Evolutionary conservation across 1,140 invertebrate genomes (phyloP).

Genomic region (Schlechtendalia chinensis): DNA sequence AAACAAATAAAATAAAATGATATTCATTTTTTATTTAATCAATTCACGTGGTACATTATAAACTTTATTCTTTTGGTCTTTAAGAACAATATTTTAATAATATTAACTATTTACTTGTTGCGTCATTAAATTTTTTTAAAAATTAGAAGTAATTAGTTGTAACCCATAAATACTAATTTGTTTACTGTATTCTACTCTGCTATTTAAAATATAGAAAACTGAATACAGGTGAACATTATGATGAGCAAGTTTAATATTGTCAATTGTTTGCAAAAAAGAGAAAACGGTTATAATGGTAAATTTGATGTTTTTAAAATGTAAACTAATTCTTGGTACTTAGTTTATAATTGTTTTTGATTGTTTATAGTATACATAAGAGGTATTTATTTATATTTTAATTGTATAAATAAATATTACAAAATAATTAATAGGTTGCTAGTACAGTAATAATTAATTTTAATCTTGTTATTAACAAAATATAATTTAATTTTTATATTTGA

Average conservation of each 20-base stretch:
- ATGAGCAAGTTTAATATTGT: neutral
- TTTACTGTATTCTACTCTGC: too few relatives aligned
- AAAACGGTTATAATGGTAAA: conserved; percentile 6
- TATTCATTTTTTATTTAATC: neutral
- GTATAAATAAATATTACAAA: too few relatives aligned
- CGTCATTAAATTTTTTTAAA: neutral
- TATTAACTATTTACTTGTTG: neutral
- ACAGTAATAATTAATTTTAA: too few relatives aligned
- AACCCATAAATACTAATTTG: neutral
- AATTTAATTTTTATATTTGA: neutral
- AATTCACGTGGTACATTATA: neutral
- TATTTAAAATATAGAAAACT: too few relatives aligned
- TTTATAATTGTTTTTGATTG: too few relatives aligned
- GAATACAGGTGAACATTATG: neutral
- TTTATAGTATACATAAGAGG: too few relatives aligned
- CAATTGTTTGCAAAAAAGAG: neutral
- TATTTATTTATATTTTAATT: too few relatives aligned
- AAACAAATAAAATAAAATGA: too few relatives aligned
- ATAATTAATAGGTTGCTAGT: too few relatives aligned
- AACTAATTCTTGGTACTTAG: too few relatives aligned
- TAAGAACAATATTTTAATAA: neutral
- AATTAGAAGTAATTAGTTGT: neutral
- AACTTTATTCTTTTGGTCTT: neutral
- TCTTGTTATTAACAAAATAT: too few relatives aligned
- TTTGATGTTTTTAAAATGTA: neutral